Evolutionary conservation across 2,888 invertebrate genomes (phyloP).

Genomic region (Drosophila aldrichi): DNA sequence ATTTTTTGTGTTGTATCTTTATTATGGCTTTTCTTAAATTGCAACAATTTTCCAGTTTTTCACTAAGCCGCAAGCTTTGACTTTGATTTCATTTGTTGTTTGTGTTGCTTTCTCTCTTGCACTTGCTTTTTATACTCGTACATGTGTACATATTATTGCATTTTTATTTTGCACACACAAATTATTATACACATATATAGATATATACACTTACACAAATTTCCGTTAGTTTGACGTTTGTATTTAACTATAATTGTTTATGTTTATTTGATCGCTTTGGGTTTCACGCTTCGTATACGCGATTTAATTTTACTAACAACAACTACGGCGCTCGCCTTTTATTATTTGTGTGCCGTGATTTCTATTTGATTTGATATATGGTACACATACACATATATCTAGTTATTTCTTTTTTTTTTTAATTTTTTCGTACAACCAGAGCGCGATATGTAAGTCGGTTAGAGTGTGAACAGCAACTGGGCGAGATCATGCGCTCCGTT

Average conservation of each 20-base stretch:
- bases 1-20: slow-evolving; percentile 14
- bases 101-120: slow-evolving; percentile 50
- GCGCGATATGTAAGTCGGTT: slow-evolving; percentile 78
- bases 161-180: slow-evolving; percentile 49
- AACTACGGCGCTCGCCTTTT: slow-evolving; percentile 40
- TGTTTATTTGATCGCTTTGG: slow-evolving; percentile 60
- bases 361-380: slow-evolving; percentile 28
- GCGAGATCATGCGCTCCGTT: slow-evolving; percentile 56
- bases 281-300: slow-evolving; percentile 77
- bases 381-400: neutral
- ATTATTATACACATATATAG: slow-evolving; percentile 2
- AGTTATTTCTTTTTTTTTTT: neutral
- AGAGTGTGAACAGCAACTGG: slow-evolving; percentile 77
- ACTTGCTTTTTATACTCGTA: slow-evolving; percentile 23
- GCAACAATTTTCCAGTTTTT: slow-evolving; percentile 55
- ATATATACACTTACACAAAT: slow-evolving; percentile 52
- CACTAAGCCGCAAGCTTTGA: slow-evolving; percentile 26
- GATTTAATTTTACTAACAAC: slow-evolving; percentile 45
- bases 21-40: slow-evolving; percentile 52
- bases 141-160: slow-evolving; percentile 27
- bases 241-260: slow-evolving; percentile 64
- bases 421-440: slow-evolving; percentile 35
- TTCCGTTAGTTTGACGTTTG: slow-evolving; percentile 63
- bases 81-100: slow-evolving; percentile 35
- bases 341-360: slow-evolving; percentile 28